Evolutionary conservation across 2,113 vertebrate species (phyloP).

Genomic region (Danionella cerebrum): DNA sequence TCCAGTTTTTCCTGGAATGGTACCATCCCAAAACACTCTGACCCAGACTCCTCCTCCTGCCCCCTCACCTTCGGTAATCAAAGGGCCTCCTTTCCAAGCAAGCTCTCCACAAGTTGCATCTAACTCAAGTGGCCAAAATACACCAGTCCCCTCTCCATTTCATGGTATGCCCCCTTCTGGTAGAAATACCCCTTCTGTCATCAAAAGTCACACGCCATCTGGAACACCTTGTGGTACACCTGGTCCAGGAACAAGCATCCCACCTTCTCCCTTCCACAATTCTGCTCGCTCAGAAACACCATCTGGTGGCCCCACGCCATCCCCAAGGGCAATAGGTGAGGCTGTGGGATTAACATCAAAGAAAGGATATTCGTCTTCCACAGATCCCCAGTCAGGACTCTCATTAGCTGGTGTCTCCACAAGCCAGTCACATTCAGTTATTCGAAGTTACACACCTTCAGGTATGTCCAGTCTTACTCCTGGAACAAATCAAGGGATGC

Average conservation of each 20-base stretch:
- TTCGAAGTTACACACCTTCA: conserved; percentile 77
- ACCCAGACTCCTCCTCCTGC: conserved; percentile 54
- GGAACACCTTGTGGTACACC: conserved; percentile 67
- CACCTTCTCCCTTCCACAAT: conserved; percentile 67
- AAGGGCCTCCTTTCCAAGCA: conserved; percentile 45
- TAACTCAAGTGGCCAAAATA: conserved; percentile 52
- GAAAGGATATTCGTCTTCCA: conserved; percentile 73
- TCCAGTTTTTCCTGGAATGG: conserved; percentile 78
- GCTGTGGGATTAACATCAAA: conserved; percentile 67
- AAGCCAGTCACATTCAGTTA: conserved; percentile 59
- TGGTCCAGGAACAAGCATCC: conserved; percentile 60
- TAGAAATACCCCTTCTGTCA: conserved; percentile 63
- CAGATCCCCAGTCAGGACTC: conserved; percentile 59
- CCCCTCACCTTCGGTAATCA: conserved; percentile 69
- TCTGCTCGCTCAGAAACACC: conserved; percentile 67
- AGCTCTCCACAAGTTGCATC: conserved; percentile 43
- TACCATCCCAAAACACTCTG: conserved; percentile 62
- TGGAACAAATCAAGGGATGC: conserved; percentile 63
- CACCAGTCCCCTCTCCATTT: conserved; percentile 40
- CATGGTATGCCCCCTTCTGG: conserved; percentile 31
- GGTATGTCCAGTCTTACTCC: conserved; percentile 59
- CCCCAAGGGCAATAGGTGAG: conserved; percentile 50
- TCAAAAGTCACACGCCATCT: conserved; percentile 66
- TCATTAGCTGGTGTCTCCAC: conserved; percentile 66
- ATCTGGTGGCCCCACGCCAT: conserved; percentile 56